Percentiles rank a stretch among this genome's conserved stretches.
Evolutionary conservation across 2,888 invertebrate species (phyloP).

Genomic region (Torymus texanus): DNA sequence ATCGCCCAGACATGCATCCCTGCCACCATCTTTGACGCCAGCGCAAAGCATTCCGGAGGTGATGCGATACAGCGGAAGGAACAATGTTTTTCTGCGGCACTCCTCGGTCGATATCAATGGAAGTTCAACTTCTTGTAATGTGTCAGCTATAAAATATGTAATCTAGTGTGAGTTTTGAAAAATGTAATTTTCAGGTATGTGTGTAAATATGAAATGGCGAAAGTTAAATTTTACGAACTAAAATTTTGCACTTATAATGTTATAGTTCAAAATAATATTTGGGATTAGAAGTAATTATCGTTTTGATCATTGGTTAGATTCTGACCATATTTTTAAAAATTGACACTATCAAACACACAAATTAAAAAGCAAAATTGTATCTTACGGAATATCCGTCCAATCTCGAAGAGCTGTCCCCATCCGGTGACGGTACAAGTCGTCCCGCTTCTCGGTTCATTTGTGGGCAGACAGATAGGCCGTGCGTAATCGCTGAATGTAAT

Average conservation of each 20-base stretch:
- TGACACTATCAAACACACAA: too few species aligned
- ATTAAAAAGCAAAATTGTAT: neutral
- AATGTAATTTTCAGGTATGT: too few species aligned
- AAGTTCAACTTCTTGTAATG: constrained; percentile 87
- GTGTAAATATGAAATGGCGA: too few species aligned
- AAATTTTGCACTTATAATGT: too few species aligned
- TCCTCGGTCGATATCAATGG: constrained; percentile 87
- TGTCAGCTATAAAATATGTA: constrained; percentile 80
- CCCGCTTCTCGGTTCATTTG: constrained; percentile 80
- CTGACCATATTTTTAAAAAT: too few species aligned
- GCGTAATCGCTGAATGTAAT: constrained; percentile 80
- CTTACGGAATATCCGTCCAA: constrained; percentile 88
- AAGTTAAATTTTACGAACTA: too few species aligned
- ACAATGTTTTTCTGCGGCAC: constrained; percentile 84
- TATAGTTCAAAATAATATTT: too few species aligned
- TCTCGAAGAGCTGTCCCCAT: constrained; percentile 88
- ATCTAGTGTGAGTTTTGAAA: neutral
- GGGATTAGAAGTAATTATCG: too few species aligned
- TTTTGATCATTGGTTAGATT: too few species aligned
- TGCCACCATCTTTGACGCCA: constrained; percentile 86
- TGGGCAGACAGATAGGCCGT: constrained; percentile 81
- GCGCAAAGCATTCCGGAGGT: constrained; percentile 91
- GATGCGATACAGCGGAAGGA: constrained; percentile 85
- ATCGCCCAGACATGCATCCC: constrained; percentile 88
- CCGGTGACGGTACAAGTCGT: constrained; percentile 86